Conservation (phyloP, 2,113 vertebrate species). For the Thalassoma bifasciatum region DNA sequence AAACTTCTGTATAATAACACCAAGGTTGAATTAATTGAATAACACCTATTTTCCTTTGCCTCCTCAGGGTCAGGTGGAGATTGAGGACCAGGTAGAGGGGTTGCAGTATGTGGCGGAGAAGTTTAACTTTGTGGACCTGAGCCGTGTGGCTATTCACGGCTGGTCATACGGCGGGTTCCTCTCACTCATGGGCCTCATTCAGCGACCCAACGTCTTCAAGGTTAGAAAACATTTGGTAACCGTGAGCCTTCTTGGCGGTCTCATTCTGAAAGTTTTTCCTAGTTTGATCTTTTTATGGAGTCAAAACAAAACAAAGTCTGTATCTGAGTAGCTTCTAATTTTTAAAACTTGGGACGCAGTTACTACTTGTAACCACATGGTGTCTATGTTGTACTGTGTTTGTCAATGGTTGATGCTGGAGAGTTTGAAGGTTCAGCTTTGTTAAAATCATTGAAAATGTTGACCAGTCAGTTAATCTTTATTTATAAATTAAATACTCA, state of each 20-base stretch:
- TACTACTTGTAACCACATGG: slow-evolving; percentile 52
- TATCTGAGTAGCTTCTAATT: too few species aligned
- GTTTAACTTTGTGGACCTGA: slow-evolving; percentile 95
- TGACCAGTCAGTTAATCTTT: too few species aligned
- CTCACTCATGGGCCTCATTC: slow-evolving; percentile 97
- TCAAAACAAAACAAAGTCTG: too few species aligned
- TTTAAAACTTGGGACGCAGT: slow-evolving; percentile 35
- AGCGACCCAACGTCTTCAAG: slow-evolving; percentile 95
- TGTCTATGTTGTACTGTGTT: slow-evolving; percentile 57
- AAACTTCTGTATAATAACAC: too few species aligned
- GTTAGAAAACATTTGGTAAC: slow-evolving; percentile 70
- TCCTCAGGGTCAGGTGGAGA: slow-evolving; percentile 94
- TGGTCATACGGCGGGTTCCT: slow-evolving; percentile 98
- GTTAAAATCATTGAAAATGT: too few species aligned
- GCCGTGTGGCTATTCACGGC: slow-evolving; percentile 95
- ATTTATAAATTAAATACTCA: too few species aligned
- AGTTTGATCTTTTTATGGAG: too few species aligned
- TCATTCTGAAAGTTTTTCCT: not conserved
- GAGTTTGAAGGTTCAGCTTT: not conserved
- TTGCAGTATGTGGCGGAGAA: slow-evolving; percentile 94
- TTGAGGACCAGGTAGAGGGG: slow-evolving; percentile 98
- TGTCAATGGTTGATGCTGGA: not conserved
- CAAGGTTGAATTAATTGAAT: not conserved
- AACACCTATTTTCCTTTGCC: not conserved
- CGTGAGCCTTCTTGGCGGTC: not conserved